Base-by-base conservation (phyloP, 2,888 invertebrate genomes). In the Tachina fera region DNA sequence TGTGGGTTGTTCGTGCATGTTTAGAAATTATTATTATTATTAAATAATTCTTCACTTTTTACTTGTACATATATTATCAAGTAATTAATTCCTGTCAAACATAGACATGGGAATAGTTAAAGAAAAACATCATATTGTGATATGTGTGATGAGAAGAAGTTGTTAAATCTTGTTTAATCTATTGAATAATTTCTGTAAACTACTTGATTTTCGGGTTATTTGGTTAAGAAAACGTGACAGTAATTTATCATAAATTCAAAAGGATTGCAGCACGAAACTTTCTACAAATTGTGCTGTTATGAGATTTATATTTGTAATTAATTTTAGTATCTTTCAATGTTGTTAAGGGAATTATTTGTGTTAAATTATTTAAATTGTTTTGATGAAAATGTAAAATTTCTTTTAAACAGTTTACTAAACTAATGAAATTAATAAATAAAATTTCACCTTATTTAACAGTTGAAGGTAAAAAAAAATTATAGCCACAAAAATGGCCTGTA, bases 71-170 rank as follows among this genome's bases (percentile, higher is more conserved):
- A 72, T 72, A 61, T 43, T 43, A 43, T 53, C 45, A 61, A 70
- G 45, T 70, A 86, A 86, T 86, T 86, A 86, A 86, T 79, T 83
- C 71, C 53, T 67, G 79, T 75, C 74, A 75, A 70, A 82, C 76
- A 41, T 83, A 71, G 72, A 83, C 61, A 71, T 72, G 83, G 83
- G 86, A 86, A 86, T 86, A 86, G 78, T 82, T 82, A n/a, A 71
- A 51, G 60, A n/a, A 71, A 58, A 65, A 41, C 68, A 70, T 75
- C 31, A 31, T 31, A 31, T 14, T 63, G 6, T 41, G 14, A 19
- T 22, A 13, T 61, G 45, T 61, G 67, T 53, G 53, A 45, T 19
- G 16, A 56, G n/a, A 14, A 56, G 19, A 79, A 31, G 16, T 63
- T 39, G 45, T 79, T 45, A 71, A 79, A 53, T 63, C 63, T 53